Evolutionary conservation across 1,140 invertebrate genomes (phyloP).

Genomic region (Drosophila pachea): DNA sequence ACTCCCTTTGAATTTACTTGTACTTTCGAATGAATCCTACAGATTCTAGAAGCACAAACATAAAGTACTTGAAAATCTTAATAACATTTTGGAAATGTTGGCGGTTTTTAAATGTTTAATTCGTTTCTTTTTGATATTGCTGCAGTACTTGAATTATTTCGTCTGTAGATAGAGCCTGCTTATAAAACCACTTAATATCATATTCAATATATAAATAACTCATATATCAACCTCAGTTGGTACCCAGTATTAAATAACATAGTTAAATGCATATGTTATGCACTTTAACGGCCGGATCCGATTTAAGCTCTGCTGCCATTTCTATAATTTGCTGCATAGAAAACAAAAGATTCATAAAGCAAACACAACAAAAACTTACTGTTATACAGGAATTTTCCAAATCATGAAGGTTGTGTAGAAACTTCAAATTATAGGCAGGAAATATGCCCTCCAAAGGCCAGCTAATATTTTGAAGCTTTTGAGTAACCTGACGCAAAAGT

Average conservation of each 20-base stretch:
- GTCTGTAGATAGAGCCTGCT: not conserved
- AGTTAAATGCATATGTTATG: conserved; percentile 49
- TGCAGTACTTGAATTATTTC: conserved; percentile 34
- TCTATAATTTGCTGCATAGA: conserved; percentile 48
- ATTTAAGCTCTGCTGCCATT: conserved; percentile 1
- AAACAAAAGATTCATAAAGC: not conserved
- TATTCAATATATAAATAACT: not conserved
- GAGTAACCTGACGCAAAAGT: conserved; percentile 24
- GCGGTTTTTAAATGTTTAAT: conserved; percentile 39
- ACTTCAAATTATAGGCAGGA: conserved; percentile 49
- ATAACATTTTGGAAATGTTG: conserved; percentile 42
- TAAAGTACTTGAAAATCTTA: conserved; percentile 51
- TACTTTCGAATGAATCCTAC: conserved; percentile 47
- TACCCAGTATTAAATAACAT: conserved; percentile 44
- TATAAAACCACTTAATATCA: not conserved
- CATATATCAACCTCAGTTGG: conserved; percentile 6
- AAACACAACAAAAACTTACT: conserved; percentile 16
- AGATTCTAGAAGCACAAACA: conserved; percentile 35
- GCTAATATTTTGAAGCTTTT: conserved; percentile 15
- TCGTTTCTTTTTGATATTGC: conserved; percentile 41
- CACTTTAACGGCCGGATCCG: conserved; percentile 27
- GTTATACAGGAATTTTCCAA: conserved; percentile 39
- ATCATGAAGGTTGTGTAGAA: conserved; percentile 46
- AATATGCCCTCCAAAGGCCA: conserved; percentile 47
- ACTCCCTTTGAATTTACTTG: no score